Evolutionary conservation across 2,113 vertebrate genomes (phyloP).

Genomic region (Morphnarchus princeps): DNA sequence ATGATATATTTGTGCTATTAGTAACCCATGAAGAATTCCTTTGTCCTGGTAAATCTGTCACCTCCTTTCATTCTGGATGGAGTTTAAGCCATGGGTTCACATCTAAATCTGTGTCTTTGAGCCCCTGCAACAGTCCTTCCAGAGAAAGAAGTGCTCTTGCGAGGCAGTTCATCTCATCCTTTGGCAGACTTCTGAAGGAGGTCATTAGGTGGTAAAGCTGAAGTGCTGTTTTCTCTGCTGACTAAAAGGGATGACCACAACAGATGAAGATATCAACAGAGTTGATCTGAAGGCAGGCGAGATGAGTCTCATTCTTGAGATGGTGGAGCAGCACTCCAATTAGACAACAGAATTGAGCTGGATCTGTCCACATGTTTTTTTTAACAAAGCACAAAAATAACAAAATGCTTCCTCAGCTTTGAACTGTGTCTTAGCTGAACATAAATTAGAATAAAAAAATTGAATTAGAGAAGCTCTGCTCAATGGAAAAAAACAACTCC

Average conservation of each 20-base stretch:
- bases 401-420: neutral
- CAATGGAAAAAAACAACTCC: neutral
- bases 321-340: accelerated
- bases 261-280: neutral
- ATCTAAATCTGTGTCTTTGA: neutral
- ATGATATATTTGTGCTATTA: neutral
- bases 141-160: neutral
- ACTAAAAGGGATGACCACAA: neutral
- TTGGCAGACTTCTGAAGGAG: neutral
- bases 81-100: neutral
- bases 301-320: neutral
- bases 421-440: neutral
- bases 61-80: neutral
- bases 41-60: neutral
- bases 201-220: neutral
- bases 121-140: neutral
- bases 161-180: neutral
- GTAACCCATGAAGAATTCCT: neutral
- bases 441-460: neutral
- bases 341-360: neutral
- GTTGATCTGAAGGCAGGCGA: neutral
- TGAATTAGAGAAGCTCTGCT: neutral
- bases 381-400: neutral
- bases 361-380: neutral
- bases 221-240: neutral